A percentile compares a stretch with the other conserved stretches of the same genome.
Evolutionary conservation across 1,140 invertebrate genomes (phyloP).

Genomic region (Neomicropteryx cornuta): DNA sequence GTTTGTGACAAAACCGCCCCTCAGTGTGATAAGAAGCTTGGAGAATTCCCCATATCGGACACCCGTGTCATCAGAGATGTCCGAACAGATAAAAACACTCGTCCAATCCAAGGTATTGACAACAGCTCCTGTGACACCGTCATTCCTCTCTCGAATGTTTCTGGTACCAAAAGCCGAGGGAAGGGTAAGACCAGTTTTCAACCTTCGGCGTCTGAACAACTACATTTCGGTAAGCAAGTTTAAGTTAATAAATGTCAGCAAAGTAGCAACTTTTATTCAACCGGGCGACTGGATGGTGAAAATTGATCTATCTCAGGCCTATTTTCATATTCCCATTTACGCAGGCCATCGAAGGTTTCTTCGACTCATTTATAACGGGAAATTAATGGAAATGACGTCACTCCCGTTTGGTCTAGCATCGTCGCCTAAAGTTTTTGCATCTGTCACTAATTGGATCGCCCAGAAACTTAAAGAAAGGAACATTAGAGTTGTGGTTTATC

Average conservation of each 20-base stretch:
- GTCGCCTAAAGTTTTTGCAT: slow-evolving; percentile 7
- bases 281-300: slow-evolving; percentile 14
- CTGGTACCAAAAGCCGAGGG: slow-evolving; percentile 6
- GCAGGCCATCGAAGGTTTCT: slow-evolving; percentile 9
- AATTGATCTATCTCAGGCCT: slow-evolving; percentile 14
- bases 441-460: slow-evolving; percentile 12
- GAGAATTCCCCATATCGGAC: too few relatives aligned
- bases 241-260: slow-evolving; percentile 5
- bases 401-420: slow-evolving; percentile 14
- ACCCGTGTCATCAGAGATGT: too few relatives aligned
- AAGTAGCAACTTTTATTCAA: slow-evolving; percentile 7
- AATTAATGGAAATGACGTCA: slow-evolving; percentile 12
- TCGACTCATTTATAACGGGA: slow-evolving; percentile 9
- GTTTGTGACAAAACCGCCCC: too few relatives aligned
- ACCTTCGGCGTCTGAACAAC: slow-evolving; percentile 5
- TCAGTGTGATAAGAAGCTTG: too few relatives aligned
- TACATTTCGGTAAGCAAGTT: slow-evolving; percentile 6
- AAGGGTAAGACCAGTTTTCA: slow-evolving; percentile 4
- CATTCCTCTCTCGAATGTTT: slow-evolving; percentile 5
- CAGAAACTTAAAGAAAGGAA: slow-evolving; percentile 7
- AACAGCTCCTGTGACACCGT: too few relatives aligned
- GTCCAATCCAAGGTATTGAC: too few relatives aligned
- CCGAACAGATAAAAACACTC: too few relatives aligned
- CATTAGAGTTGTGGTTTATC: slow-evolving; percentile 12
- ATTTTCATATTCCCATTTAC: slow-evolving; percentile 24